phyloP scores from a whole-genome alignment of 1,140 invertebrate species.

The Formica selysi region DNA sequence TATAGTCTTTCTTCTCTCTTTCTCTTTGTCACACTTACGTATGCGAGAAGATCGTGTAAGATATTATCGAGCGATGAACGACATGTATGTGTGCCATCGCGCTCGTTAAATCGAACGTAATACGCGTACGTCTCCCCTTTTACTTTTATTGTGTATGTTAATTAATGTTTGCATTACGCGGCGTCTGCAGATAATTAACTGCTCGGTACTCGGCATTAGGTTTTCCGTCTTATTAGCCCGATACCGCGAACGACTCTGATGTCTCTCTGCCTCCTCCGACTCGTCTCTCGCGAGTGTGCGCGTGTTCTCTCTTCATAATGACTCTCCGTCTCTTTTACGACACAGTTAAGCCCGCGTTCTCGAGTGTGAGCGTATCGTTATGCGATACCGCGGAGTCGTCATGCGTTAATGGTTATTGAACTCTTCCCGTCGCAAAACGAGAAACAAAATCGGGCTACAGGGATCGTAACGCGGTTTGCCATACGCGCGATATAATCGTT shows the following conservation, averaged over 20 bases:
- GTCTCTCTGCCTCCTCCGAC: neutral
- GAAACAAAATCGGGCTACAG: slow-evolving; percentile 4
- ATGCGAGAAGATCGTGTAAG: neutral
- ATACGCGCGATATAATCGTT: slow-evolving; percentile 36
- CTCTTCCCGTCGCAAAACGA: slow-evolving; percentile 21
- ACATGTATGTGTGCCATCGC: neutral
- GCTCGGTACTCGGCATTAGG: slow-evolving; percentile 56
- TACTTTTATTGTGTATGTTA: slow-evolving; percentile 64
- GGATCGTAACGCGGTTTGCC: slow-evolving; percentile 17
- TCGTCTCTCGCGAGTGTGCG: slow-evolving; percentile 42
- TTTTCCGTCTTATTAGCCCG: slow-evolving; percentile 67
- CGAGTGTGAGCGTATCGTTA: slow-evolving; percentile 56
- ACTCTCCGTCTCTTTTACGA: slow-evolving; percentile 47
- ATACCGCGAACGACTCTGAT: slow-evolving; percentile 12
- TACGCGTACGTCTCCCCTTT: neutral
- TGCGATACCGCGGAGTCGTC: neutral
- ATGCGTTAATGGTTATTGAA: slow-evolving; percentile 57
- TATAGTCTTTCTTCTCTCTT: neutral
- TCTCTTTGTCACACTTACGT: neutral
- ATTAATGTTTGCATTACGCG: slow-evolving; percentile 74
- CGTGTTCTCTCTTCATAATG: slow-evolving; percentile 15
- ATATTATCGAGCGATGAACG: neutral
- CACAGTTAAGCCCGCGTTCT: slow-evolving; percentile 40
- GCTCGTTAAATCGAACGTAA: neutral
- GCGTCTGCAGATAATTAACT: slow-evolving; percentile 72